A percentile compares a stretch with the other conserved stretches of the same genome.
Evolutionary conservation across 1,140 invertebrate species (phyloP).

Genomic region (Listronotus bonariensis): DNA sequence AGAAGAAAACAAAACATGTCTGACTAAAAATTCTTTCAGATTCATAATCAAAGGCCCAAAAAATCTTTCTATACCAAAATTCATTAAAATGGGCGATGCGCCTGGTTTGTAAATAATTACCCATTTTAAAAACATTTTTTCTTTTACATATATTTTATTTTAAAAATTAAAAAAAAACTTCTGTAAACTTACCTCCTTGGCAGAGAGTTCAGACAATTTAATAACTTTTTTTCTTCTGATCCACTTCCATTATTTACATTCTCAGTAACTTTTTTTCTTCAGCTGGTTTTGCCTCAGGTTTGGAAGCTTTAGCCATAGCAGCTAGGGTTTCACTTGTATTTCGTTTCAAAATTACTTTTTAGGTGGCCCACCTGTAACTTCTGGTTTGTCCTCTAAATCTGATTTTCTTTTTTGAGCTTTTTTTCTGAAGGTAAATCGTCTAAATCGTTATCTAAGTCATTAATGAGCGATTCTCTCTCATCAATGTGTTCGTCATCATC

Average conservation of each 20-base stretch:
- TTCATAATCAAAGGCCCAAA: no score
- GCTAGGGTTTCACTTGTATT: conserved; percentile 44
- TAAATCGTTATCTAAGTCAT: conserved; percentile 47
- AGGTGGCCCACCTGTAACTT: conserved; percentile 40
- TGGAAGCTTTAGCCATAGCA: conserved; percentile 23
- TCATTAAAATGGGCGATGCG: no score
- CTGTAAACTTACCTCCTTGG: conserved; percentile 62
- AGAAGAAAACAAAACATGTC: no score
- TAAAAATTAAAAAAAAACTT: no score
- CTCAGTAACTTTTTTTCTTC: conserved; percentile 18
- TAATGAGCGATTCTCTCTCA: conserved; percentile 45
- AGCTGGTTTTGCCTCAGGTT: conserved; percentile 25
- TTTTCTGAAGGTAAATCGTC: conserved; percentile 52
- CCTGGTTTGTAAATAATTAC: no score
- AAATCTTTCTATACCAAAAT: no score
- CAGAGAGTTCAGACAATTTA: conserved; percentile 65
- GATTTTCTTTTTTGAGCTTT: conserved; percentile 44
- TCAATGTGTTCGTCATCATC: conserved; percentile 54
- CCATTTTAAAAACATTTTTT: no score
- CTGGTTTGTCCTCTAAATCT: conserved; percentile 46
- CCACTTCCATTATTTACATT: conserved; percentile 10
- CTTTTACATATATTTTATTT: no score
- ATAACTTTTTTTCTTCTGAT: conserved; percentile 60
- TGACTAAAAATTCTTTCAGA: no score
- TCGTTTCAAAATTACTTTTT: conserved; percentile 71